phyloP scores from a whole-genome alignment of 2,113 vertebrate genomes.

The Pedionomus torquatus region DNA sequence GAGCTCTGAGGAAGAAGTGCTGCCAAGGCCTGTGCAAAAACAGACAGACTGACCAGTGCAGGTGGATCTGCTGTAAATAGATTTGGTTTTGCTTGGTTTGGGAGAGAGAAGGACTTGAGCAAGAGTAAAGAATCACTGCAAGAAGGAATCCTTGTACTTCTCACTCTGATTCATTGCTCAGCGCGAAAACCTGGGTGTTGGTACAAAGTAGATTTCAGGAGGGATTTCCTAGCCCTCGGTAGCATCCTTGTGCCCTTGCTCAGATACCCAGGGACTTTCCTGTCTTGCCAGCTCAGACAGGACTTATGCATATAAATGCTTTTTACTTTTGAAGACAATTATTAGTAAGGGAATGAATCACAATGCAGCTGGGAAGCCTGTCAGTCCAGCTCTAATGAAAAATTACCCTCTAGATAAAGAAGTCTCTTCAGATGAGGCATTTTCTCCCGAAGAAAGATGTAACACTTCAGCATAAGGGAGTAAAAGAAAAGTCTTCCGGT shows the following conservation, averaged over 20 bases:
- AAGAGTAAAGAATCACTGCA: not conserved
- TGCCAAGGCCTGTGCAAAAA: not conserved
- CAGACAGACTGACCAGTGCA: not conserved
- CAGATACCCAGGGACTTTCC: not conserved
- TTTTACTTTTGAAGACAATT: not conserved
- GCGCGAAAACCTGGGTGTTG: not conserved
- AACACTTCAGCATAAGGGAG: not conserved
- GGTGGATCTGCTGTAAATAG: not conserved
- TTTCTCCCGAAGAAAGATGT: not conserved
- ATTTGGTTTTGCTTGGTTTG: not conserved
- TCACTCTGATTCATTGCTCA: not conserved
- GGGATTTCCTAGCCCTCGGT: not conserved
- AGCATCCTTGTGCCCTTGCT: not conserved
- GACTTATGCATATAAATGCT: accelerated
- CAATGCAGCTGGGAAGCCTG: not conserved
- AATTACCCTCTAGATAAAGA: not conserved
- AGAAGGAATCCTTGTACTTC: not conserved
- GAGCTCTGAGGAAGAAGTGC: not conserved
- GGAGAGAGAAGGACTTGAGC: not conserved
- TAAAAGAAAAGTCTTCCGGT: not conserved
- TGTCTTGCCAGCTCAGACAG: not conserved
- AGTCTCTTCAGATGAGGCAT: not conserved
- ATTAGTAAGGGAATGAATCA: not conserved
- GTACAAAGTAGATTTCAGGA: not conserved
- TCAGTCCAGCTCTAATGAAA: not conserved